A percentile compares a stretch with the other conserved stretches of the same genome.
Evolutionary conservation across 2,797 vertebrate genomes (phyloP).

Genomic region (Rhincodon typus): DNA sequence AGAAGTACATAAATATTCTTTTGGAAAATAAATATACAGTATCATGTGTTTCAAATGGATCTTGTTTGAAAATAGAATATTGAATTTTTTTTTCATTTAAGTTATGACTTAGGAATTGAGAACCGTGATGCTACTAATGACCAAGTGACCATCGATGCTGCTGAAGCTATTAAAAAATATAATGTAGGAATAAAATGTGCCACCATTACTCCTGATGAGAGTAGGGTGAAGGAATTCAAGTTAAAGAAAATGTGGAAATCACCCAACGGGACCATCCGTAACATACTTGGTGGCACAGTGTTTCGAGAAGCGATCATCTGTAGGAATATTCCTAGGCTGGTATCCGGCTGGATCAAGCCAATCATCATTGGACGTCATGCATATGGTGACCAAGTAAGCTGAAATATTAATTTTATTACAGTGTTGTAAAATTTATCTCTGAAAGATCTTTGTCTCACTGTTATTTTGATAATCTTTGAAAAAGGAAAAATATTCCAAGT

Average conservation of each 20-base stretch:
- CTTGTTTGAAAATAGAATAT: background rate
- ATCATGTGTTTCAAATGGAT: background rate
- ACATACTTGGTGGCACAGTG: constrained; percentile 93
- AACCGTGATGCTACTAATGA: constrained; percentile 84
- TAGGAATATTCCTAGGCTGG: constrained; percentile 89
- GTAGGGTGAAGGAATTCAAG: constrained; percentile 92
- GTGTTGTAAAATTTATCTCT: background rate
- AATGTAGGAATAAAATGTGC: constrained; percentile 91
- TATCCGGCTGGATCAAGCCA: constrained; percentile 86
- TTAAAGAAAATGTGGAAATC: constrained; percentile 97
- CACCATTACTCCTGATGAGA: constrained; percentile 96
- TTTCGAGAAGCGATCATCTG: constrained; percentile 96
- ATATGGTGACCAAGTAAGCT: constrained; percentile 87
- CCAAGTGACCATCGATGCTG: constrained; percentile 82
- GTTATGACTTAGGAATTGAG: constrained; percentile 92
- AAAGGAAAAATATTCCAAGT: background rate
- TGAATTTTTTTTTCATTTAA: constrained; percentile 48
- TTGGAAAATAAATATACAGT: background rate
- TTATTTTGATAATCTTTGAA: constrained; percentile 10
- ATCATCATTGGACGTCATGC: constrained; percentile 97
- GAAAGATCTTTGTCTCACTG: background rate
- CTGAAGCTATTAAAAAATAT: constrained; percentile 80
- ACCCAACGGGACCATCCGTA: constrained; percentile 92
- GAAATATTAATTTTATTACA: background rate
- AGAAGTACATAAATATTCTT: background rate